Evolutionary conservation across 1,140 invertebrate genomes (phyloP).

Genomic region (Diprion similis): DNA sequence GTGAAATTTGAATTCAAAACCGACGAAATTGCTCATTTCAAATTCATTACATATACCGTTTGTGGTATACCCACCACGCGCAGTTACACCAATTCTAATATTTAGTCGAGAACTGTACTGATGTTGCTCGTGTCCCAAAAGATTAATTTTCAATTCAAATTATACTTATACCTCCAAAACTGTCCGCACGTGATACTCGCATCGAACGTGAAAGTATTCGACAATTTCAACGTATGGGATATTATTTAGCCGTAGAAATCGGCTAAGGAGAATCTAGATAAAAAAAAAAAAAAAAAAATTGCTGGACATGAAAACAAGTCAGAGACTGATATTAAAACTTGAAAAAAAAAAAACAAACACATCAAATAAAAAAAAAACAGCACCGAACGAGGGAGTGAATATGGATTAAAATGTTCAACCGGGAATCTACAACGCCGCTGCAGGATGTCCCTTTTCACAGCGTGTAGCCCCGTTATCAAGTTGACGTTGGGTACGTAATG

Average conservation of each 20-base stretch:
- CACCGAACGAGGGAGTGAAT: not conserved
- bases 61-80: not conserved
- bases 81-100: not conserved
- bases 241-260: too few relatives aligned
- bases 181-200: too few relatives aligned
- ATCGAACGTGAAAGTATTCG: too few relatives aligned
- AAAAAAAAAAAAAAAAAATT: too few relatives aligned
- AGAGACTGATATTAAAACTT: too few relatives aligned
- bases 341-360: not conserved
- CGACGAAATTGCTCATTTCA: not conserved
- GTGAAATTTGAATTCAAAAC: not conserved
- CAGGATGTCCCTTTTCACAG: not conserved
- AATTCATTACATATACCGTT: not conserved
- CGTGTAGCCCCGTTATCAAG: not conserved
- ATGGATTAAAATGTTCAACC: not conserved
- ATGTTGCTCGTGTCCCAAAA: too few relatives aligned
- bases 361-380: not conserved
- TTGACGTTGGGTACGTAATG: not conserved
- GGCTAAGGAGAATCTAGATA: too few relatives aligned
- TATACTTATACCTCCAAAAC: too few relatives aligned
- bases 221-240: too few relatives aligned
- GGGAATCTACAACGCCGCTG: not conserved
- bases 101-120: not conserved
- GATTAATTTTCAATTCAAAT: too few relatives aligned
- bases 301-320: too few relatives aligned